Evolutionary conservation across 2,888 invertebrate genomes (phyloP).

Genomic region (Gryllus longicercus): DNA sequence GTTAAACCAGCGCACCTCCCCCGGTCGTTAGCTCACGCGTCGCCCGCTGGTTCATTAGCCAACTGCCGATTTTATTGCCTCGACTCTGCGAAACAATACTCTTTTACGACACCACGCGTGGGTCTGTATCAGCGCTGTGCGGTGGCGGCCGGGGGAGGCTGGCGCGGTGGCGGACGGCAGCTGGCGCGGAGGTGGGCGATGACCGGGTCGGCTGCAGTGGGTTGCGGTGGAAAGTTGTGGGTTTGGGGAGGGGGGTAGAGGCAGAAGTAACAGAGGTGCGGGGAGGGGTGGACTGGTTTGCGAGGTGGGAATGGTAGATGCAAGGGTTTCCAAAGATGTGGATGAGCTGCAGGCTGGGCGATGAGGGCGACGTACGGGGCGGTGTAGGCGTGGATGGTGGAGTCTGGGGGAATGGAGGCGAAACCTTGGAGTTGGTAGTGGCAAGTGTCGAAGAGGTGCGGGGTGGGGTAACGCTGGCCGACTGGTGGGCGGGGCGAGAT

Average conservation of each 20-base stretch:
- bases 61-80: background rate
- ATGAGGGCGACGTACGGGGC: no score
- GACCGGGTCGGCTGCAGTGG: no score
- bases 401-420: no score
- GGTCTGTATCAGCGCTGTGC: background rate
- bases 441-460: background rate
- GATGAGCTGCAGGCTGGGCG: no score
- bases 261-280: no score
- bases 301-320: no score
- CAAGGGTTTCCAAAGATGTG: no score
- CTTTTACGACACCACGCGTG: background rate
- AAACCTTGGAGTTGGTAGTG: no score
- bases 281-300: no score
- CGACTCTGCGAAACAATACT: slow-evolving; percentile 17
- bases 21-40: background rate
- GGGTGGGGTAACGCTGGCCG: background rate
- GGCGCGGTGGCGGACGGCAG: background rate
- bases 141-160: background rate
- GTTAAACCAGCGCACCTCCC: background rate
- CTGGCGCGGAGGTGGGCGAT: background rate
- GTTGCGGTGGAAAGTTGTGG: no score
- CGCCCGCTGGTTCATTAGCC: background rate
- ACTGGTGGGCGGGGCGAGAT: background rate
- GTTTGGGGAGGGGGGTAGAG: fast-evolving
- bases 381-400: no score